Evolutionary conservation across 2,888 invertebrate species (phyloP).

Genomic region (Agonopterix subpropinquella): DNA sequence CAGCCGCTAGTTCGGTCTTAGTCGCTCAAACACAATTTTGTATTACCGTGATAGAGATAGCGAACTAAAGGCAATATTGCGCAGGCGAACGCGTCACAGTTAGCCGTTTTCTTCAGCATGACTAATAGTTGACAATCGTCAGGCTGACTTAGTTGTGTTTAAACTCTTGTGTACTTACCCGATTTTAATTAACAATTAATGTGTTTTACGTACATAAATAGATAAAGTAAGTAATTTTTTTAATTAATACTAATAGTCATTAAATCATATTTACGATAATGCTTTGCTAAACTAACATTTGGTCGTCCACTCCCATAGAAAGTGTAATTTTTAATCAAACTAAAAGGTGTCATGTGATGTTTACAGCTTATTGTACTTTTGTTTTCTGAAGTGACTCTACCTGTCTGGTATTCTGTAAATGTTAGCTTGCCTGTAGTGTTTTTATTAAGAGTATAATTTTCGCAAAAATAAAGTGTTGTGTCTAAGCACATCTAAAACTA

Average conservation of each 20-base stretch:
- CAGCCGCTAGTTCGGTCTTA: slow-evolving; percentile 15
- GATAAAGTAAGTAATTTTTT: not conserved
- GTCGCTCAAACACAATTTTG: slow-evolving; percentile 12
- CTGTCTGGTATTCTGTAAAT: too few species aligned
- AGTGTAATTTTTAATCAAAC: not conserved
- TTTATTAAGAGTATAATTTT: too few species aligned
- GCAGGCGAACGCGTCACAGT: slow-evolving; percentile 35
- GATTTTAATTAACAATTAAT: too few species aligned
- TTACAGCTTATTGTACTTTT: slow-evolving; percentile 11
- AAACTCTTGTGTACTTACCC: not conserved
- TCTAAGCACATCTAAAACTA: too few species aligned
- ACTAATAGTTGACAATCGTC: slow-evolving; percentile 23
- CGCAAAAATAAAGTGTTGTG: too few species aligned
- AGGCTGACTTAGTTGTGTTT: slow-evolving; percentile 21
- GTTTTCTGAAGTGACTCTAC: not conserved
- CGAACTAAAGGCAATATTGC: slow-evolving; percentile 18
- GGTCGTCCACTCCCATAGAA: not conserved
- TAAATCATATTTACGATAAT: not conserved
- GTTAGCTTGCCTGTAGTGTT: too few species aligned
- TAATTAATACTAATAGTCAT: not conserved
- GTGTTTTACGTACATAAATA: too few species aligned
- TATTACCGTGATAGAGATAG: slow-evolving; percentile 9
- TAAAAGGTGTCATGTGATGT: slow-evolving; percentile 12
- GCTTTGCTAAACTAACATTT: not conserved
- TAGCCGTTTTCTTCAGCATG: slow-evolving; percentile 28